Conservation (phyloP, 2,113 vertebrate genomes). For the Lanius ludovicianus region DNA sequence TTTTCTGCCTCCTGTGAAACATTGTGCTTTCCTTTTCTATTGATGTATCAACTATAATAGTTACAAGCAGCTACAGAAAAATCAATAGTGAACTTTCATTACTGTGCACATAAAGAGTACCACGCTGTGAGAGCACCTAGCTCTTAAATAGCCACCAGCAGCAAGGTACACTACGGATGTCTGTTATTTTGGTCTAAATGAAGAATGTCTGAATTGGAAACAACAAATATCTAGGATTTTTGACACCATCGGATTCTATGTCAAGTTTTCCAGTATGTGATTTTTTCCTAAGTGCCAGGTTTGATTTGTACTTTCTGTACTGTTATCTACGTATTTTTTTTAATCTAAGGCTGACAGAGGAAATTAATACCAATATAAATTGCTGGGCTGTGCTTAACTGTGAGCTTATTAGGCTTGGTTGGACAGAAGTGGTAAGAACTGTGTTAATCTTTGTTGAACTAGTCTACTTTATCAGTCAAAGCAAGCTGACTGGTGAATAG, state of each 20-base stretch:
- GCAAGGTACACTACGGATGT: slow-evolving; percentile 26
- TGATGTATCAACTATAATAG: slow-evolving; percentile 99
- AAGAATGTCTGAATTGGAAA: slow-evolving; percentile 43
- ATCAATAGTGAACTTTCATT: slow-evolving; percentile 98
- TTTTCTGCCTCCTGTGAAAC: slow-evolving; percentile 91
- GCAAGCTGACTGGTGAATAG: background rate
- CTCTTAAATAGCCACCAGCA: slow-evolving; percentile 73
- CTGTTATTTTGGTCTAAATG: slow-evolving; percentile 65
- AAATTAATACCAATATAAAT: background rate
- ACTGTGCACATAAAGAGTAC: slow-evolving; percentile 80
- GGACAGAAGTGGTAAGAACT: background rate
- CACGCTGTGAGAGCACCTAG: slow-evolving; percentile 40
- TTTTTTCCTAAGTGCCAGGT: background rate
- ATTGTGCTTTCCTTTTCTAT: slow-evolving; percentile 96
- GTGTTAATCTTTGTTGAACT: background rate
- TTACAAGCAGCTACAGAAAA: slow-evolving; percentile 98
- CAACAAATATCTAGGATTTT: slow-evolving; percentile 5
- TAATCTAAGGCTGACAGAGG: background rate
- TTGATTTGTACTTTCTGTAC: slow-evolving; percentile 6
- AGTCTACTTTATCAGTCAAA: background rate
- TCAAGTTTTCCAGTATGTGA: background rate
- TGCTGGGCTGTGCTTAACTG: background rate
- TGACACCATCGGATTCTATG: background rate
- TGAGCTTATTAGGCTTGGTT: background rate
- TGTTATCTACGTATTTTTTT: background rate